These are phyloP conservation scores for Porites cylindrica DNA, from an alignment of 92 coral and sea anemone genomes.

Conservation along the genomic window DNA sequence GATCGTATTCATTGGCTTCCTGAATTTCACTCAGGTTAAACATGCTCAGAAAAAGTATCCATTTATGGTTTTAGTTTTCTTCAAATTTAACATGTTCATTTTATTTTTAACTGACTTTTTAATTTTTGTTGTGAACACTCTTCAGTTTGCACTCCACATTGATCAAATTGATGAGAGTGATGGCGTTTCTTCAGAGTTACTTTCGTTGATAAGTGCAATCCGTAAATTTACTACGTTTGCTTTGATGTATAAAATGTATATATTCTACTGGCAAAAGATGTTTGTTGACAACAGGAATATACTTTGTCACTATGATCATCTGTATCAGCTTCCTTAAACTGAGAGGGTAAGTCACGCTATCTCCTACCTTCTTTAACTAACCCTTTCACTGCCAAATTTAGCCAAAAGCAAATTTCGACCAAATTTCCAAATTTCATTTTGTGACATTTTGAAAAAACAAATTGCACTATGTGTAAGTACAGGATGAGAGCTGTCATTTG, in stretches of 20 bases:
- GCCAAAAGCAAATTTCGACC: too few relatives aligned
- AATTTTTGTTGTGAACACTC: conserved; percentile 29
- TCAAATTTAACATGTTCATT: conserved; percentile 34
- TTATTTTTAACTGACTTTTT: conserved; percentile 31
- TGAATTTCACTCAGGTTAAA: conserved; percentile 57
- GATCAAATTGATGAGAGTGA: conserved; percentile 39
- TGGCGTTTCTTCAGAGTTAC: conserved; percentile 30
- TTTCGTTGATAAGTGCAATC: conserved; percentile 26
- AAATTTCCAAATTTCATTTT: too few relatives aligned
- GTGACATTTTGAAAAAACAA: too few relatives aligned
- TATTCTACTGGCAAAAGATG: conserved; percentile 61
- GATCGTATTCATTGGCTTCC: conserved; percentile 28
- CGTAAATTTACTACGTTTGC: conserved; percentile 42
- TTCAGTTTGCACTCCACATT: conserved; percentile 65
- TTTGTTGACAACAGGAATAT: conserved; percentile 66
- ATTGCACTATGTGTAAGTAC: too few relatives aligned
- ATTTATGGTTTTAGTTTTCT: conserved; percentile 24
- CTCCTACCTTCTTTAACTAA: too few relatives aligned
- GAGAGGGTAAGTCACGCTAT: too few relatives aligned
- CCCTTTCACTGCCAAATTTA: too few relatives aligned
- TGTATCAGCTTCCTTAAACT: neutral
- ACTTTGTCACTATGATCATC: conserved; percentile 46
- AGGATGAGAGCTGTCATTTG: too few relatives aligned
- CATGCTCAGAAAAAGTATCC: neutral
- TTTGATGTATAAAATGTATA: conserved; percentile 41